Evolutionary conservation across 2,797 vertebrate species (phyloP).

Genomic region (Margarornis squamiger): DNA sequence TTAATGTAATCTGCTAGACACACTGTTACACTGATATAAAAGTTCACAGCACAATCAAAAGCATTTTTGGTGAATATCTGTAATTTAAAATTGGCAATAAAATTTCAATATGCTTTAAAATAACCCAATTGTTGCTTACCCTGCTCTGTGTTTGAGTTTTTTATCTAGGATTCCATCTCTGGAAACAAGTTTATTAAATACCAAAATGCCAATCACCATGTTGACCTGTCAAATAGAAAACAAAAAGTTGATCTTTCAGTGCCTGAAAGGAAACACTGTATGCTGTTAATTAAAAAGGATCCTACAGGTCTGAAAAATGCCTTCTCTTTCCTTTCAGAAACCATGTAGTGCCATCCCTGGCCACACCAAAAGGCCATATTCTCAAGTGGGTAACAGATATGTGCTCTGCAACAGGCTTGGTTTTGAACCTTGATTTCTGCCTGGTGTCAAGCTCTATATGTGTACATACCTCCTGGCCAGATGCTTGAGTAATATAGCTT

Average conservation of each 20-base stretch:
- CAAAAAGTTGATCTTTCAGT: conserved; percentile 60
- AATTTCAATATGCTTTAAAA: conserved; percentile 53
- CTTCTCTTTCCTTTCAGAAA: not conserved
- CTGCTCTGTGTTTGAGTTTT: conserved; percentile 98
- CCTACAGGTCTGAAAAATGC: not conserved
- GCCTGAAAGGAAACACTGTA: conserved; percentile 1
- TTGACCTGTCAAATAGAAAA: conserved; percentile 90
- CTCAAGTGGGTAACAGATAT: not conserved
- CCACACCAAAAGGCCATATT: not conserved
- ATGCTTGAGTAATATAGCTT: not conserved
- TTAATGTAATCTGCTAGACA: conserved; percentile 57
- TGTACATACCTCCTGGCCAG: not conserved
- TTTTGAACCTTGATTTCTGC: not conserved
- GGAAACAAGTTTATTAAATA: conserved; percentile 99
- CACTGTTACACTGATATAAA: not conserved
- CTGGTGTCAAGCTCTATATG: not conserved
- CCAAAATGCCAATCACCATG: conserved; percentile 99
- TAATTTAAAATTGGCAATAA: conserved; percentile 14
- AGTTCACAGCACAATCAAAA: conserved; percentile 43
- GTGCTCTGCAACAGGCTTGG: not conserved
- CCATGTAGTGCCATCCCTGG: not conserved
- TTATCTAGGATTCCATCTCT: conserved; percentile 99
- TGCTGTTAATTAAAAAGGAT: not conserved
- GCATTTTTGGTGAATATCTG: conserved; percentile 22
- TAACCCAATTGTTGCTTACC: conserved; percentile 83